Base-by-base conservation (phyloP, 1,140 invertebrate species). In the Diachasmimorpha longicaudata region DNA sequence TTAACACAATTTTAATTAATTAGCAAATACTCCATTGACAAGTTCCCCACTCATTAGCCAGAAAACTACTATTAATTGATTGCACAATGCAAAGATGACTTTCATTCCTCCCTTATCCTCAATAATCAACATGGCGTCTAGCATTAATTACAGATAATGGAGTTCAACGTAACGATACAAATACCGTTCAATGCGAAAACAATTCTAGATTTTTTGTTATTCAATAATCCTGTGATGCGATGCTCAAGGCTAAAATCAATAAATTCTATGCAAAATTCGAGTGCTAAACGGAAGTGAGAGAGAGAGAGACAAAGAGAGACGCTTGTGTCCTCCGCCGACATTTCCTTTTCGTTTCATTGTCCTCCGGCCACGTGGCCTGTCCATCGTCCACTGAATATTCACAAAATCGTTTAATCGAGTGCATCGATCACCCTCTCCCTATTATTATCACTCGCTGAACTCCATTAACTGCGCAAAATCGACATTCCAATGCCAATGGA, bases 241-340 rank as follows among this genome's bases (percentile, higher is more conserved):
- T 42, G 39, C 9, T 11, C 39, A 19, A 58, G 14, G 39, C 69
- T 11, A 31, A 55, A 46, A 11, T 46, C 4, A 46, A 2, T 46
- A 1, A n/a, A n/a, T n/a, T 3, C n/a, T 46, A 14, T 11, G 44
- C 44, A 46, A 46, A 46, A 46, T 4, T n/a, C 44, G 44, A 46
- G 44, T 46, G 44, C 44, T 31, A n/a, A n/a, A n/a, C n/a, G n/a
- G n/a, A n/a, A n/a, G n/a, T 6, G 31, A n/a, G n/a, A n/a, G 44
- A 3, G 44, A 46, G 44, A 46, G 3, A n/a, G 44, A 46, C 44
- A n/a, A 3, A 46, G 44, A n/a, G 44, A 10, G 78, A 84, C 82
- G 85, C 85, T 85, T 63, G 31, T 74, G 13, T 11, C 14, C 66
- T n/a, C 16, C 21, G 67, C 70, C 63, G 23, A 21, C 23, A 21